Evolutionary conservation across 2,888 invertebrate species (phyloP).

Genomic region (Catocala nupta): DNA sequence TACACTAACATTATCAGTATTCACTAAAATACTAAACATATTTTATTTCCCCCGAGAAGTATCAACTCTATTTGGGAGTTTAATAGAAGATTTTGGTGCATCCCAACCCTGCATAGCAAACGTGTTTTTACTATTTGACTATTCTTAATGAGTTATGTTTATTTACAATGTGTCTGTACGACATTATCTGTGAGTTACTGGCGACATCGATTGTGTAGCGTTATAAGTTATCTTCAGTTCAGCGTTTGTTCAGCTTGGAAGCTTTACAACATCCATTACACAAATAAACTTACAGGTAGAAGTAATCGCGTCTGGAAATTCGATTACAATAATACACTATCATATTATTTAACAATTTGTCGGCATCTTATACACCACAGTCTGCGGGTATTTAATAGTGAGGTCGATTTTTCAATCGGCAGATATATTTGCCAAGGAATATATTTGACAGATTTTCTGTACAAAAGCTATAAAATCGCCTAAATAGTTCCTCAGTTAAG

Average conservation of each 20-base stretch:
- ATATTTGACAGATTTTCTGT: too few species aligned
- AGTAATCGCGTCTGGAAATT: conserved; percentile 41
- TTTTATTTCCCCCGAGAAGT: too few species aligned
- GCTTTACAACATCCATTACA: conserved; percentile 59
- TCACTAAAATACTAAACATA: too few species aligned
- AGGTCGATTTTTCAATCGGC: too few species aligned
- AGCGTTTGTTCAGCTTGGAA: conserved; percentile 31
- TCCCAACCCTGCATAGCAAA: conserved; percentile 33
- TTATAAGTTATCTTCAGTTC: conserved; percentile 12
- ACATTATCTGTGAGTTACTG: conserved; percentile 11
- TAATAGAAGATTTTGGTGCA: background rate
- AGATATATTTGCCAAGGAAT: too few species aligned
- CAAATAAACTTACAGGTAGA: conserved; percentile 43
- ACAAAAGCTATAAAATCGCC: too few species aligned
- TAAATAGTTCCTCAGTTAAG: too few species aligned
- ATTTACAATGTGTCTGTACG: conserved; percentile 45
- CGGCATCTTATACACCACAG: conserved; percentile 2
- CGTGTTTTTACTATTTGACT: conserved; percentile 20
- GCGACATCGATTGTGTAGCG: conserved; percentile 24
- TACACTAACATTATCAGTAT: too few species aligned
- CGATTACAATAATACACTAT: conserved; percentile 2
- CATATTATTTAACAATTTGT: background rate
- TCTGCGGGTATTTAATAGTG: background rate
- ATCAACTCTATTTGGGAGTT: too few species aligned
- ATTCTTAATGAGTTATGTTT: conserved; percentile 35